phyloP scores from a whole-genome alignment of 2,888 invertebrate species.

The Ceriagrion tenellum region DNA sequence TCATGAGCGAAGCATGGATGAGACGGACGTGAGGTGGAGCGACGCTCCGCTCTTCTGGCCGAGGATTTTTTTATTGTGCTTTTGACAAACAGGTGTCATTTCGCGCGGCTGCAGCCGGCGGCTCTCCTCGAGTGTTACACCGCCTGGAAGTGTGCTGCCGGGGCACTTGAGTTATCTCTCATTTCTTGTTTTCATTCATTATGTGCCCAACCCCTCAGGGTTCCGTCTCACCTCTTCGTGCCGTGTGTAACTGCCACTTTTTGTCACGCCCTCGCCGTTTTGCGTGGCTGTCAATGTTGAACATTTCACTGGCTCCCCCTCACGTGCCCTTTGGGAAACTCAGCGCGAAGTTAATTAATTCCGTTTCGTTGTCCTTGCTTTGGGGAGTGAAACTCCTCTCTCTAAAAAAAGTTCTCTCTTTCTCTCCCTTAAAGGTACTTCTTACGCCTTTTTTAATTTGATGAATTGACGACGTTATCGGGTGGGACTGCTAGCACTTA shows the following conservation, averaged over 20 bases:
- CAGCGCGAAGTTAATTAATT: background rate
- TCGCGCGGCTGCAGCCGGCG: constrained; percentile 2
- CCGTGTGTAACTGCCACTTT: background rate
- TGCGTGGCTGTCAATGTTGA: background rate
- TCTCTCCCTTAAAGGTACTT: background rate
- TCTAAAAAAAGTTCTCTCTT: background rate
- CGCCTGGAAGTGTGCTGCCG: background rate
- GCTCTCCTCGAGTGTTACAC: background rate
- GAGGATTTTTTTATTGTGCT: background rate
- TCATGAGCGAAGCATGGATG: background rate
- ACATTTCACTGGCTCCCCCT: background rate
- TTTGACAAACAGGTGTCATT: constrained; percentile 8
- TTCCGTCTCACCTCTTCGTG: background rate
- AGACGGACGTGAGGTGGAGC: background rate
- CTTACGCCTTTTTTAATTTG: background rate
- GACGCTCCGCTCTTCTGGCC: background rate
- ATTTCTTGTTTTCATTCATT: background rate
- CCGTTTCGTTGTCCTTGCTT: background rate
- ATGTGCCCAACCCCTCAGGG: background rate
- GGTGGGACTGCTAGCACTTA: background rate
- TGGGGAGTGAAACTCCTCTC: background rate
- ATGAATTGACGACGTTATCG: background rate
- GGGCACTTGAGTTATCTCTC: background rate
- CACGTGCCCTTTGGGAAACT: background rate
- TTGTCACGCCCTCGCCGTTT: background rate